Percentiles rank a stretch among this genome's conserved stretches.
These are phyloP conservation scores for Amphipoea lucens DNA, from an alignment of 2,888 invertebrate genomes.

Conservation along the genomic window DNA sequence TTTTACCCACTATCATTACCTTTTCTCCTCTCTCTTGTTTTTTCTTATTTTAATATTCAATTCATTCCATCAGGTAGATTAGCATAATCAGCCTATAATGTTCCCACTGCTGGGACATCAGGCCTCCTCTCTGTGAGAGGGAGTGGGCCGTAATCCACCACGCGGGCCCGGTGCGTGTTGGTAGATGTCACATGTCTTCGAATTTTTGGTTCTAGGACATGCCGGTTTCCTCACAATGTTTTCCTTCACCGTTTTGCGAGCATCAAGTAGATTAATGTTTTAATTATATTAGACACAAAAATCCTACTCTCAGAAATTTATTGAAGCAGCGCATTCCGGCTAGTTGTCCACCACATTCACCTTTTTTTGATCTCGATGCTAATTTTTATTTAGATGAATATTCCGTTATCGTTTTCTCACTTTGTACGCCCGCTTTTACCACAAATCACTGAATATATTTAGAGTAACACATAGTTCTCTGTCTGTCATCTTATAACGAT, in stretches of 20 bases:
- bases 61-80: neutral
- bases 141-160: no score
- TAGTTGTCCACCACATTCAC: neutral
- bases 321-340: slow-evolving; percentile 15
- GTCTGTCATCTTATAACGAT: neutral
- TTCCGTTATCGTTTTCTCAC: neutral
- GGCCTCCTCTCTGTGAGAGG: no score
- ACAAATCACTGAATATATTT: neutral
- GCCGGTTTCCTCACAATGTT: no score
- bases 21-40: neutral
- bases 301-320: neutral
- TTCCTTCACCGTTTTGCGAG: no score
- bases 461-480: neutral
- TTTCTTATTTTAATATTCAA: neutral
- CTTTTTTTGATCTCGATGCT: neutral
- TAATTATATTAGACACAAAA: neutral
- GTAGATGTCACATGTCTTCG: no score
- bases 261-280: neutral
- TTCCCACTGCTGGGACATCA: no score
- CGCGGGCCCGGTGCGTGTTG: no score
- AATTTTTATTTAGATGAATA: neutral
- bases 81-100: no score
- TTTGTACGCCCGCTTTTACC: neutral
- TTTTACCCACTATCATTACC: neutral
- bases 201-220: no score